Conservation (phyloP, 2,888 invertebrate species). For the Pachycephus smyrnensis region DNA sequence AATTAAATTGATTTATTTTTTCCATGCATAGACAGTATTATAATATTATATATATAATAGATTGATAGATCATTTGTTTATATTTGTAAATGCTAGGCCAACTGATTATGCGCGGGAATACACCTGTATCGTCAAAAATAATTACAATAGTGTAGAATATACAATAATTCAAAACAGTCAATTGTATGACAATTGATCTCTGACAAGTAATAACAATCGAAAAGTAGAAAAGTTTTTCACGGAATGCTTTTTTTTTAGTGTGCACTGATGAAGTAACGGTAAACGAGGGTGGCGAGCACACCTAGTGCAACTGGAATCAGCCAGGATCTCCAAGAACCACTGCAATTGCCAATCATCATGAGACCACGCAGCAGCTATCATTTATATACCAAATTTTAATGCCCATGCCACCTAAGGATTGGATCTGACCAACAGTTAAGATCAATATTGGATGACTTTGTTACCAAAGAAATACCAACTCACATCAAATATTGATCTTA, state of each 20-base stretch:
- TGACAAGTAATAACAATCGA: slow-evolving; percentile 17
- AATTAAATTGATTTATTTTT: slow-evolving; percentile 8
- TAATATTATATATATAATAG: slow-evolving; percentile 12
- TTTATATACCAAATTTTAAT: slow-evolving; percentile 21
- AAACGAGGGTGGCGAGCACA: slow-evolving; percentile 66
- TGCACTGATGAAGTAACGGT: slow-evolving; percentile 65
- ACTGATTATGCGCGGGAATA: slow-evolving; percentile 15
- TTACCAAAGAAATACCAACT: neutral
- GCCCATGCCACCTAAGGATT: neutral
- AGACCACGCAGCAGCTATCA: slow-evolving; percentile 55
- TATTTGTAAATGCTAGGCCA: slow-evolving; percentile 36
- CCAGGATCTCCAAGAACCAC: slow-evolving; percentile 68
- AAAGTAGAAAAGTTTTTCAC: slow-evolving; percentile 27
- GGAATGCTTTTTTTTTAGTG: slow-evolving; percentile 44
- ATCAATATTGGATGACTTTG: neutral
- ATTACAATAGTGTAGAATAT: slow-evolving; percentile 32
- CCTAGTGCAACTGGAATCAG: slow-evolving; percentile 67
- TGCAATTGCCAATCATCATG: slow-evolving; percentile 65
- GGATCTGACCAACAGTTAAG: neutral
- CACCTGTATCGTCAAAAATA: slow-evolving; percentile 26
- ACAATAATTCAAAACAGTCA: slow-evolving; percentile 28
- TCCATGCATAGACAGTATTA: slow-evolving; percentile 5
- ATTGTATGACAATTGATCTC: slow-evolving; percentile 35
- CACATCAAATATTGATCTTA: neutral
- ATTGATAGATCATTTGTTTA: slow-evolving; percentile 13